Conservation (phyloP, 37 sponge, comb jelly and placozoan species). For the Dysidea cf. avara region DNA sequence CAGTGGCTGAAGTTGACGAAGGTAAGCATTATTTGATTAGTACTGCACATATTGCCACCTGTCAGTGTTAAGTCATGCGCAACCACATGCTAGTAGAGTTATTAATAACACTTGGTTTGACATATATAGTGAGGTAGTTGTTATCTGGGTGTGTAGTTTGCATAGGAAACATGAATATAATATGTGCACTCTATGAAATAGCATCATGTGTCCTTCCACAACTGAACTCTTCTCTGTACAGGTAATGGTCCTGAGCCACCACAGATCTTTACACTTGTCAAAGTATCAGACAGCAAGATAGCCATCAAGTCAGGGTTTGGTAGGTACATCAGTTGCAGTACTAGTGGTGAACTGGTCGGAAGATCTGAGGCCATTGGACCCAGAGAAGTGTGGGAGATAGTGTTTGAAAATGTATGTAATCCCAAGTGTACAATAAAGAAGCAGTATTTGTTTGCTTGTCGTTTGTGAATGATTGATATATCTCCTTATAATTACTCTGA, state of each 20-base stretch:
- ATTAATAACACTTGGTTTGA: too few relatives aligned
- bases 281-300: constrained; percentile 61
- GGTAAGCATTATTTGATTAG: constrained; percentile 23
- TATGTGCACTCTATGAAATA: neutral
- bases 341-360: constrained; percentile 70
- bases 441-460: too few relatives aligned
- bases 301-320: constrained; percentile 80
- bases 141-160: too few relatives aligned
- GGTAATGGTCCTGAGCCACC: constrained; percentile 57
- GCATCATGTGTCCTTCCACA: neutral
- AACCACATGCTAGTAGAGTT: neutral
- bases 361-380: constrained; percentile 72
- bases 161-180: too few relatives aligned
- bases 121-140: too few relatives aligned
- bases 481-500: too few relatives aligned
- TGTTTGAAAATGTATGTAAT: constrained; percentile 71
- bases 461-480: too few relatives aligned
- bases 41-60: neutral
- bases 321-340: constrained; percentile 64
- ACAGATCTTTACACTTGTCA: constrained; percentile 71
- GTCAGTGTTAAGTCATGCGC: neutral
- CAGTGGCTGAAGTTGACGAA: constrained; percentile 44
- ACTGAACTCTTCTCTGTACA: neutral
- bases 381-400: constrained; percentile 80
- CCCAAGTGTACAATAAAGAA: too few relatives aligned